These are phyloP conservation scores for Phyllostomus discolor DNA, from an alignment of 2,113 vertebrate genomes.

Conservation along the genomic window DNA sequence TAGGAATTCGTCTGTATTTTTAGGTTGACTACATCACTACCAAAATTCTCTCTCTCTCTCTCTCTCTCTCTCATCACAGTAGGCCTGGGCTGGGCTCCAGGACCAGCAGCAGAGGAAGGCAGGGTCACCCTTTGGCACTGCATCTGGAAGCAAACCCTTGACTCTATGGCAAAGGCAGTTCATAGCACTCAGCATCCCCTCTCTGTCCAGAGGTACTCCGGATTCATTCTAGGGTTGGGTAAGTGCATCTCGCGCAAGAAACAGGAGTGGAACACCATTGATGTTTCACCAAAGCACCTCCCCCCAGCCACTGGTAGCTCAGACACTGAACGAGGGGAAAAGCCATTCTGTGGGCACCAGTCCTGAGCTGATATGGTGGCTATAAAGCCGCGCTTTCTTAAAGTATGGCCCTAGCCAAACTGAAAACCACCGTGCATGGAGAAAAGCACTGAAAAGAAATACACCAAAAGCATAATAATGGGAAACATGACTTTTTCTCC, in stretches of 20 bases:
- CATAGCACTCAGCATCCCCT: too few species aligned
- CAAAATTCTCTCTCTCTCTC: neutral
- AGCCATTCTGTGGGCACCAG: neutral
- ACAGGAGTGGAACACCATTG: neutral
- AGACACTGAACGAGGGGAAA: neutral
- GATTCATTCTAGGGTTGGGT: neutral
- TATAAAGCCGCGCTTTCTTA: neutral
- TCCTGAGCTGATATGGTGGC: neutral
- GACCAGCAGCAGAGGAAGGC: neutral
- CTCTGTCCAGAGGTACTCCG: rapidly evolving
- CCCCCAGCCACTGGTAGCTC: neutral
- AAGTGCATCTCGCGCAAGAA: neutral
- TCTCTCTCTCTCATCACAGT: neutral
- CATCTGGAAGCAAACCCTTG: neutral
- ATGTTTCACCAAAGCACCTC: neutral
- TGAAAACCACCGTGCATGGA: neutral
- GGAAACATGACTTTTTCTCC: neutral
- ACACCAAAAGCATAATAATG: neutral
- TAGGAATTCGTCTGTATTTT: neutral
- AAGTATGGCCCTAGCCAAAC: neutral
- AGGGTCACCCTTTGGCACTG: too few species aligned
- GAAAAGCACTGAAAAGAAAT: neutral
- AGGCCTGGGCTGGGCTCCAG: neutral
- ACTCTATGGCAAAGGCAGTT: neutral
- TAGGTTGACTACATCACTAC: neutral